Conservation (phyloP, 1,140 invertebrate genomes). For the Tetranychus urticae region DNA sequence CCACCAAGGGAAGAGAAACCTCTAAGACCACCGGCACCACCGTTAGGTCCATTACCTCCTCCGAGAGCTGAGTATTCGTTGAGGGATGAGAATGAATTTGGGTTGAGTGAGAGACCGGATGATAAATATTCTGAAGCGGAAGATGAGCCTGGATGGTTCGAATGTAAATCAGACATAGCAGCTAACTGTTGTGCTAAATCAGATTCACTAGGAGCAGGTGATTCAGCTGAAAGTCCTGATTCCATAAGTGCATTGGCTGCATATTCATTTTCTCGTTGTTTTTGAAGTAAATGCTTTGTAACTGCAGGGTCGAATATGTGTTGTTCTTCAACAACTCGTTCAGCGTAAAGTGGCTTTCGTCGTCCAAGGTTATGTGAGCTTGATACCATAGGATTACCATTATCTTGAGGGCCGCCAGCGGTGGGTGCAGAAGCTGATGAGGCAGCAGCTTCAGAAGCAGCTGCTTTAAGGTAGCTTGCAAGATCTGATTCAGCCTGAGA, state of each 20-base stretch:
- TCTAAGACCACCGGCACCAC: neutral
- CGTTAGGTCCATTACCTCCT: neutral
- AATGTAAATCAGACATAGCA: neutral
- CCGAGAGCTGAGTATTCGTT: too few relatives aligned
- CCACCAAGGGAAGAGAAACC: neutral
- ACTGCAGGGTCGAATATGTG: neutral
- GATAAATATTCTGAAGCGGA: neutral
- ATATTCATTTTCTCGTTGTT: neutral
- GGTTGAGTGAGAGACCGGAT: neutral
- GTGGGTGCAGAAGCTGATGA: neutral
- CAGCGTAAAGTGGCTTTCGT: neutral
- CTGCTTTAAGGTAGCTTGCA: neutral
- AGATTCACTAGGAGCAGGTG: neutral
- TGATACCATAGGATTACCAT: neutral
- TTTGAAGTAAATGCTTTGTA: neutral
- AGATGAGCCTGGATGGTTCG: neutral
- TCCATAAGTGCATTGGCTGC: neutral
- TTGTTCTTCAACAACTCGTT: neutral
- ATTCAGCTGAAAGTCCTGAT: neutral
- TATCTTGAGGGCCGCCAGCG: neutral
- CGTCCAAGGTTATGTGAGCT: neutral
- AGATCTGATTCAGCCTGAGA: neutral
- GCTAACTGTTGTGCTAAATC: neutral
- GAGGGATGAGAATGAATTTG: neutral
- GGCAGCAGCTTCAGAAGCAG: neutral